These are phyloP conservation scores for Notolepis coatsorum DNA, from an alignment of 2,797 vertebrate species.

Conservation along the genomic window DNA sequence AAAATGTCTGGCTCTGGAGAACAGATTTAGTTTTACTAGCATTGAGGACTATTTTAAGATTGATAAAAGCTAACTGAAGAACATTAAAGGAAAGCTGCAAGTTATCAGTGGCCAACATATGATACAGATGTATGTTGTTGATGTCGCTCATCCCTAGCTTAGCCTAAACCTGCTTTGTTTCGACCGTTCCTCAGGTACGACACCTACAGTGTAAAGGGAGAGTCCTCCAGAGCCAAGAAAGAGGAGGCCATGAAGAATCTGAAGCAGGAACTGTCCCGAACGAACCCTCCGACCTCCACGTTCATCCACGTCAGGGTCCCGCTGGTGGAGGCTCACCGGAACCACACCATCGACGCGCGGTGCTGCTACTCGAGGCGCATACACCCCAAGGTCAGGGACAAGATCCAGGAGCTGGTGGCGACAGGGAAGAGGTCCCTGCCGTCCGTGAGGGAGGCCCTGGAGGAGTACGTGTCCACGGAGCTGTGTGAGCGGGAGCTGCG, in stretches of 20 bases:
- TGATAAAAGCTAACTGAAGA: too few relatives aligned
- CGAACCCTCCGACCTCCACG: slow-evolving; percentile 3
- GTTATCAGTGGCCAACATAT: too few relatives aligned
- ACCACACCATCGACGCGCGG: not conserved
- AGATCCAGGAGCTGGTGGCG: not conserved
- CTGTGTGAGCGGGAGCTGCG: not conserved
- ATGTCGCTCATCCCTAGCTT: too few relatives aligned
- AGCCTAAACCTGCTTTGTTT: not conserved
- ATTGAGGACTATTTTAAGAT: too few relatives aligned
- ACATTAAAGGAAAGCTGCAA: too few relatives aligned
- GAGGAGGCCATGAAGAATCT: slow-evolving; percentile 17
- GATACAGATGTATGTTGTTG: too few relatives aligned
- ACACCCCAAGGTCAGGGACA: not conserved
- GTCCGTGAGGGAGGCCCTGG: not conserved
- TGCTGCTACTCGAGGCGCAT: not conserved
- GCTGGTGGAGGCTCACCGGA: slow-evolving; percentile 11
- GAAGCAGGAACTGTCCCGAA: not conserved
- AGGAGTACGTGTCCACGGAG: not conserved
- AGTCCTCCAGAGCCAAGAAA: slow-evolving; percentile 10
- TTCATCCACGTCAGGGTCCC: slow-evolving; percentile 18
- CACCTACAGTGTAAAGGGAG: slow-evolving; percentile 8
- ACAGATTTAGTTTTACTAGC: too few relatives aligned
- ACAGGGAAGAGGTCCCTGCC: not conserved
- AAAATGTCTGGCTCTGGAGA: too few relatives aligned
- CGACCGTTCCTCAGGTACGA: too few relatives aligned